Conservation (phyloP, 1,140 invertebrate species). For the Trialeurodes vaporariorum region DNA sequence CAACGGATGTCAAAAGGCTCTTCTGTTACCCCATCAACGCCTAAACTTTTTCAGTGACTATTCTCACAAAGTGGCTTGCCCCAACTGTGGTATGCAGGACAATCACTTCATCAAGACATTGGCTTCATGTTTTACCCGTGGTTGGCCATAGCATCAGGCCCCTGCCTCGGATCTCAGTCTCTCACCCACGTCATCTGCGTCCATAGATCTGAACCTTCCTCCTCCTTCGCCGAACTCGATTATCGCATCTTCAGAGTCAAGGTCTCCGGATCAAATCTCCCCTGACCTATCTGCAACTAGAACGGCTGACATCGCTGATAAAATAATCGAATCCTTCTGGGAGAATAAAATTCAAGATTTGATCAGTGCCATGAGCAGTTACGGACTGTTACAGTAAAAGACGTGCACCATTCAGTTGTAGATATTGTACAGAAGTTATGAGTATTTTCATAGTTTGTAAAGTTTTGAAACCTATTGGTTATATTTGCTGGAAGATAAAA, state of each 20-base stretch:
- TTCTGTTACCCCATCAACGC: slow-evolving; percentile 73
- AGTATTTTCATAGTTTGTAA: neutral
- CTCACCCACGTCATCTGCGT: slow-evolving; percentile 14
- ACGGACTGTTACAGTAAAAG: neutral
- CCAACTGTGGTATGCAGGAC: slow-evolving; percentile 77
- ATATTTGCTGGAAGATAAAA: too few relatives aligned
- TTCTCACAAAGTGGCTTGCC: slow-evolving; percentile 81
- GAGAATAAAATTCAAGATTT: neutral
- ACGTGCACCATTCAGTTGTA: neutral
- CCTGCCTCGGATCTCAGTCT: slow-evolving; percentile 37
- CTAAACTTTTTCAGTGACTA: slow-evolving; percentile 91
- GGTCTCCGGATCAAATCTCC: neutral
- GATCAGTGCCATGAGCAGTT: neutral
- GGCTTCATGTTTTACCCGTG: slow-evolving; percentile 61
- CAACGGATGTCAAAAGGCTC: slow-evolving; percentile 74
- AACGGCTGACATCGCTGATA: neutral
- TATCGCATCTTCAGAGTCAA: neutral
- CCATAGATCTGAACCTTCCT: neutral
- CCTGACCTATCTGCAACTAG: neutral
- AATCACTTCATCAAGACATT: slow-evolving; percentile 90
- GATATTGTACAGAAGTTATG: neutral
- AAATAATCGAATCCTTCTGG: neutral
- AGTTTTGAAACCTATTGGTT: too few relatives aligned
- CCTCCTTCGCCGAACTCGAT: neutral
- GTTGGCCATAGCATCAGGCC: slow-evolving; percentile 75